phyloP scores from a whole-genome alignment of 2,888 invertebrate genomes.

The Drosophila borborema region DNA sequence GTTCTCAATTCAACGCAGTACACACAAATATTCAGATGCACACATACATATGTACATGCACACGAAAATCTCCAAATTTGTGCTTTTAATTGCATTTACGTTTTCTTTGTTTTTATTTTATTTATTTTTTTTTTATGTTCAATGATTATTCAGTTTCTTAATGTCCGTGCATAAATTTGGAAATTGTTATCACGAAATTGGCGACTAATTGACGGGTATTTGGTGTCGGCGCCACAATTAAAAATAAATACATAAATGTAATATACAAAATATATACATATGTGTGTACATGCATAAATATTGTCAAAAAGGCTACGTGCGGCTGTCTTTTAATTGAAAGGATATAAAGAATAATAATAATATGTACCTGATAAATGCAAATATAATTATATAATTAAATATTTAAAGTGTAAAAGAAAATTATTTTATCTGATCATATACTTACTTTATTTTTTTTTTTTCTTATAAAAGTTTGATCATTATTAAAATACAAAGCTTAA shows the following conservation, averaged over 20 bases:
- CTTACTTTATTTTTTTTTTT: neutral
- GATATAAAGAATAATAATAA: no score
- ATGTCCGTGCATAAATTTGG: conserved; percentile 20
- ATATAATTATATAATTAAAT: no score
- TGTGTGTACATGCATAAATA: neutral
- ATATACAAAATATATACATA: neutral
- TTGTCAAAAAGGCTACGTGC: neutral
- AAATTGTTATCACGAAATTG: conserved; percentile 63
- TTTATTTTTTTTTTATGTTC: conserved; percentile 1
- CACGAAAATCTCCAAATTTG: conserved; percentile 12
- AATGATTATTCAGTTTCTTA: conserved; percentile 16
- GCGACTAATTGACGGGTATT: conserved; percentile 67
- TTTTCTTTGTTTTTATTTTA: conserved; percentile 11
- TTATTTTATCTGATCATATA: no score
- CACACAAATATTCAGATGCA: neutral
- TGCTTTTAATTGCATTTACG: conserved; percentile 26
- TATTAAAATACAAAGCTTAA: neutral
- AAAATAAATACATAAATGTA: neutral
- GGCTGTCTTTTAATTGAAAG: neutral
- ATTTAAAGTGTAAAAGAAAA: no score
- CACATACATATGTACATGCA: neutral
- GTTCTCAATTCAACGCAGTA: conserved; percentile 1
- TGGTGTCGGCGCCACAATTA: conserved; percentile 40
- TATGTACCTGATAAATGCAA: no score
- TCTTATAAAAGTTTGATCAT: neutral